Evolutionary conservation across 1,140 invertebrate species (phyloP).

Genomic region (Calliopsis andreniformis): DNA sequence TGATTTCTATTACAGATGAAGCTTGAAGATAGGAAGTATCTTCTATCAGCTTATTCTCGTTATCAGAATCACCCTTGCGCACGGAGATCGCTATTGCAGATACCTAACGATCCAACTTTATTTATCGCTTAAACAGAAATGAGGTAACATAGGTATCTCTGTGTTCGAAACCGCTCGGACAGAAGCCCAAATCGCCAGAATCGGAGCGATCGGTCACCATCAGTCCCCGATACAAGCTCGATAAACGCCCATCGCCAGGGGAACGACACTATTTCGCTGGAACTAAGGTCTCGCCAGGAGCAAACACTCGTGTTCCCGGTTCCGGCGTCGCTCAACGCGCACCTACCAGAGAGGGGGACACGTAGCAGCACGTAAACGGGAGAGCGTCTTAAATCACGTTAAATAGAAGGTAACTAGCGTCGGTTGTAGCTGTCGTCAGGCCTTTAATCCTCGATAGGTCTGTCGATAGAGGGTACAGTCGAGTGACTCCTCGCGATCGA

Average conservation of each 20-base stretch:
- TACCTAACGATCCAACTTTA: too few species aligned
- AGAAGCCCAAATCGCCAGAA: not conserved
- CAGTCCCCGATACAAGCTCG: constrained; percentile 4
- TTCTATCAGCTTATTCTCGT: too few species aligned
- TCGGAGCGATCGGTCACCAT: not conserved
- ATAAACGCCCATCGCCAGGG: not conserved
- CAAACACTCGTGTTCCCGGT: constrained; percentile 23
- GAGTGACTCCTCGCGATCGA: constrained; percentile 64
- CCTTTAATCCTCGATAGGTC: constrained; percentile 65
- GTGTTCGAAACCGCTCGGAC: not conserved
- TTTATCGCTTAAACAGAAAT: too few species aligned
- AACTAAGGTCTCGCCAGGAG: not conserved
- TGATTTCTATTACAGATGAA: too few species aligned
- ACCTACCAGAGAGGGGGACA: constrained; percentile 27
- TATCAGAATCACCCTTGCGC: too few species aligned
- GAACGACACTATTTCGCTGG: constrained; percentile 41
- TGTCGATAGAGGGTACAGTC: constrained; percentile 61
- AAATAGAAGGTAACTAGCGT: constrained; percentile 65
- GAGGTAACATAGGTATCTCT: too few species aligned
- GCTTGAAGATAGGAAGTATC: too few species aligned
- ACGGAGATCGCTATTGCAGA: too few species aligned
- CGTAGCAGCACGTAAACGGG: constrained; percentile 38
- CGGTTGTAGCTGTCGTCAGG: constrained; percentile 63
- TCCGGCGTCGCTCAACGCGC: constrained; percentile 31
- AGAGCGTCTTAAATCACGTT: constrained; percentile 62